A percentile compares a stretch with the other conserved stretches of the same genome.
Evolutionary conservation across 2,113 vertebrate genomes (phyloP).

Genomic region (Albula goreensis): DNA sequence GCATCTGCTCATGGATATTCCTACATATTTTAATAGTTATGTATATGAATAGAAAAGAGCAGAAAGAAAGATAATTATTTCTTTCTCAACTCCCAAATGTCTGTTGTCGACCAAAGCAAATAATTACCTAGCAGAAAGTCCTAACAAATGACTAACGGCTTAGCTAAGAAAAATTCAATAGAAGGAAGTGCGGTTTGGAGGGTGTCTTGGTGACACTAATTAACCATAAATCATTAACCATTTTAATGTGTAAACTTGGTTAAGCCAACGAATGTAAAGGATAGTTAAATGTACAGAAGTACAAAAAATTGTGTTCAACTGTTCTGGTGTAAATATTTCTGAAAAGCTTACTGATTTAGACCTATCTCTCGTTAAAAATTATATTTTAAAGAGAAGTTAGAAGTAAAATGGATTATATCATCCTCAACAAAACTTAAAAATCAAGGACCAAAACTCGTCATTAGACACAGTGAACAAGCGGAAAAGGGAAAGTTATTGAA

Average conservation of each 20-base stretch:
- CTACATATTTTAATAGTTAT: not conserved
- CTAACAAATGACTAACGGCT: not conserved
- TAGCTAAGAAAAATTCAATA: not conserved
- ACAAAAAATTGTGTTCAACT: no score
- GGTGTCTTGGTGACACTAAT: constrained; percentile 16
- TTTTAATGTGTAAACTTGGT: not conserved
- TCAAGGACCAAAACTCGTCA: not conserved
- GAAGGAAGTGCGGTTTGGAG: not conserved
- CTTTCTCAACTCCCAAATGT: not conserved
- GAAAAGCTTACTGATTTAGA: not conserved
- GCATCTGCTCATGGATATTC: no score
- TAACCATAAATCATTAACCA: not conserved
- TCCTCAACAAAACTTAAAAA: not conserved
- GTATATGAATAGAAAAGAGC: not conserved
- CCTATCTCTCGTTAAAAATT: not conserved
- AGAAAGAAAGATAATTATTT: not conserved
- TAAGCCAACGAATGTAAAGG: not conserved
- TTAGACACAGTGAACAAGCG: not conserved
- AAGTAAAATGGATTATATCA: not conserved
- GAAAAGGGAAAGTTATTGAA: not conserved
- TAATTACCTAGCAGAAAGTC: not conserved
- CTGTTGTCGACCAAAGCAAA: not conserved
- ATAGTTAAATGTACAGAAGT: not conserved
- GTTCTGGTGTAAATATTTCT: not conserved
- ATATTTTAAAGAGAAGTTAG: not conserved